Evolutionary conservation across 64 coral and sea anemone genomes (phyloP).

Genomic region (Acropora yongei): DNA sequence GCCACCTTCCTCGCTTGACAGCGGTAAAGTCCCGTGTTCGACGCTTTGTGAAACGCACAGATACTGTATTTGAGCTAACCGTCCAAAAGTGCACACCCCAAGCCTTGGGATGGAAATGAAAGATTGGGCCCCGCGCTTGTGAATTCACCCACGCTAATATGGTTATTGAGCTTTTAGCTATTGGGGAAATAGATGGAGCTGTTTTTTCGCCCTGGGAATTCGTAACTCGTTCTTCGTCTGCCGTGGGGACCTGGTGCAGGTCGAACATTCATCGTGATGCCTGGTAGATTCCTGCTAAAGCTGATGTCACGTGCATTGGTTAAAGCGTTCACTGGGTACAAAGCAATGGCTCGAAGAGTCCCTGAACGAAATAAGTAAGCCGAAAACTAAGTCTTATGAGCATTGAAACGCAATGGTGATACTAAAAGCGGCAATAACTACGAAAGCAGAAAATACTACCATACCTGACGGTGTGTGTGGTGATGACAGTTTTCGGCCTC

Average conservation of each 20-base stretch:
- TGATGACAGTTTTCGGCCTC: slow-evolving; percentile 15
- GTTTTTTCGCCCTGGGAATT: slow-evolving; percentile 61
- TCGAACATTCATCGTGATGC: slow-evolving; percentile 32
- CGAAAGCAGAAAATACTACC: too few species aligned
- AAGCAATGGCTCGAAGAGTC: slow-evolving; percentile 75
- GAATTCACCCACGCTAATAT: slow-evolving; percentile 77
- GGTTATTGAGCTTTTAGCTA: slow-evolving; percentile 70
- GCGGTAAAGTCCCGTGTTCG: slow-evolving; percentile 18
- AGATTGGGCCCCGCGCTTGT: slow-evolving; percentile 52
- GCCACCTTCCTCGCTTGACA: slow-evolving; percentile 64
- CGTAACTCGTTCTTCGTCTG: slow-evolving; percentile 40
- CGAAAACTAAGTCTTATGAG: not conserved
- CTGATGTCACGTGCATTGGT: slow-evolving; percentile 67
- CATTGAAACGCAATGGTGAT: not conserved
- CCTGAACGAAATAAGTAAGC: slow-evolving; percentile 30
- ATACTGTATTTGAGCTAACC: slow-evolving; percentile 21
- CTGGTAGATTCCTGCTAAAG: slow-evolving; percentile 46
- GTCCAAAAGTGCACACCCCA: slow-evolving; percentile 88
- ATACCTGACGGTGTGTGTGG: slow-evolving; percentile 54
- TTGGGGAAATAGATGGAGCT: slow-evolving; percentile 82
- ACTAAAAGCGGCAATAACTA: too few species aligned
- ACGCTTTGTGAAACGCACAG: slow-evolving; percentile 65
- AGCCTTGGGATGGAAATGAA: slow-evolving; percentile 52
- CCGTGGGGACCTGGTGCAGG: slow-evolving; percentile 65
- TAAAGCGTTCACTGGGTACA: slow-evolving; percentile 70